Base-by-base conservation (phyloP, 64 coral and sea anemone genomes). In the Actinia tenebrosa region DNA sequence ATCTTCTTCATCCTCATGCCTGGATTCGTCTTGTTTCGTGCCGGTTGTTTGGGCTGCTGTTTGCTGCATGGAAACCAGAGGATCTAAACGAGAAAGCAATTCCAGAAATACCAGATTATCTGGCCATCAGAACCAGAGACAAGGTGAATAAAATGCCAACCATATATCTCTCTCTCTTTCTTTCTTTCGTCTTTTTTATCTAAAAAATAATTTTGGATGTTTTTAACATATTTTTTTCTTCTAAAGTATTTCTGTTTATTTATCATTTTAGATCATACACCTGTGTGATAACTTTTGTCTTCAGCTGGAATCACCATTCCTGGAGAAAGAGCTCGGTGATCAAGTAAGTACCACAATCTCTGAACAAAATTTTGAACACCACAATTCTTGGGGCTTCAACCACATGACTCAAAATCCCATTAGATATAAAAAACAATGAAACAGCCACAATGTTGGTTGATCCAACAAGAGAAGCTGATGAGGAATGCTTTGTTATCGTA, bases 11-110 rank as follows among this genome's bases (percentile, higher is more conserved):
- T 77, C 93, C 97, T 0, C 97, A 99, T 54, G 71, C 82, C 14
- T 99, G 97, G 97, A 90, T 99, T 10, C 90, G 97, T 42, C 89
- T 95, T 18, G 86, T 92, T 45, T 87, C 93, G 5, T 90, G 90
- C 17, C 88, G 89, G 25, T 30, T 99, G 64, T 90, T 95, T 82
- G 97, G 97, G 60, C 63, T 91, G 27, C 86, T 99, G 0, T 95
- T 99, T 45, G 88, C 93, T 20, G 87, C 91, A 3, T 92, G 91
- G 84, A 95, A 86, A 53, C 90, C 97, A 3, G 71, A 91, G 7
- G 90, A 99, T 59, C 77, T 99, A 62, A 71, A 80, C 75, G 4
- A 30, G 15, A 81, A 82, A 10, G 20, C 45, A 4, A 78, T 43
- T 37, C 18, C 45, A 45, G n/a, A 44, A 61, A 11, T 18, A 78